Base-by-base conservation (phyloP, 1,140 invertebrate species). In the Coenobita brevimanus region DNA sequence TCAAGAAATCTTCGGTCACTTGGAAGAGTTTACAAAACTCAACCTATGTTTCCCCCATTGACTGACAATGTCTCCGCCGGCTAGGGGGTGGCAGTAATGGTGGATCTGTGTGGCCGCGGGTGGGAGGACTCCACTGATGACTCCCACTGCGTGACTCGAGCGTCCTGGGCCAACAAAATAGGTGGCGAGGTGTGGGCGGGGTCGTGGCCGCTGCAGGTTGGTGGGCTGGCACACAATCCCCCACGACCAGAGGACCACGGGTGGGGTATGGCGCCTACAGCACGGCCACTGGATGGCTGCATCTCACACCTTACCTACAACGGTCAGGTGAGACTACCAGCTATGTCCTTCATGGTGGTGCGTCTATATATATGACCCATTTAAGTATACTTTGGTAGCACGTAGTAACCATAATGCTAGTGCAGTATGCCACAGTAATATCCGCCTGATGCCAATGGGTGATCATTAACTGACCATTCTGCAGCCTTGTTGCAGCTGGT, bases 41-140 rank as follows among this genome's bases (percentile, higher is more conserved):
- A n/a, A n/a, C n/a, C n/a, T n/a, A n/a, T n/a, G n/a, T n/a, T n/a
- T n/a, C n/a, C n/a, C n/a, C n/a, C n/a, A n/a, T n/a, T n/a, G n/a
- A n/a, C n/a, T n/a, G n/a, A n/a, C n/a, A n/a, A n/a, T n/a, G n/a
- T n/a, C n/a, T n/a, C n/a, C n/a, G n/a, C 67, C 13, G 41, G n/a
- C 36, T 3, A 82, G 81, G 43, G 67, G 21, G 82, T 83, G 67
- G 41, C 69, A 50, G 0, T 83, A 33, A 83, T 83, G 82, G 43
- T 83, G 67, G 82, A 83, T 69, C 46, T 83, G 17, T 83, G 82
- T 38, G 82, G 82, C 13, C 67, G 46, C 4, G 82, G 82, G 15
- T 83, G 82, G 82, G 50, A 60, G 38, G 69, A 75, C 17, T 0
- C 69, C 27, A 24, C 36, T 6, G 46, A 60, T 10, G 82, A 83